These are phyloP conservation scores for Podarcis raffonei DNA, from an alignment of 2,113 vertebrate species.

Conservation along the genomic window DNA sequence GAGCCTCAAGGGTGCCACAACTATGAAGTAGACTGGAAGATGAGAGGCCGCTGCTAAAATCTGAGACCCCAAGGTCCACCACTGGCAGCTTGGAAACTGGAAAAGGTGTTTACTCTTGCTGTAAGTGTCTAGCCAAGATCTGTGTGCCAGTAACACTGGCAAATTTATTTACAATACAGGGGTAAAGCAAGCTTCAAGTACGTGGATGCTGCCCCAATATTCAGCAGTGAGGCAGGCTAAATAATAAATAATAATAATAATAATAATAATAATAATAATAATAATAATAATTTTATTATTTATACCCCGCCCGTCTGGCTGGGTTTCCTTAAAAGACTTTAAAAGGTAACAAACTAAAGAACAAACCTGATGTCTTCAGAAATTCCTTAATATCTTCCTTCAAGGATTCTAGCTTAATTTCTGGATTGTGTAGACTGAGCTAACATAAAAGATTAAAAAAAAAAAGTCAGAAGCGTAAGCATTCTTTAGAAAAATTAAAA, in stretches of 20 bases:
- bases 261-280: too few relatives aligned
- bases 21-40: too few relatives aligned
- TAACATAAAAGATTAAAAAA: conserved; percentile 55
- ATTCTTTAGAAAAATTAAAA: not conserved
- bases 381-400: conserved; percentile 93
- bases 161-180: not conserved
- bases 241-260: not conserved
- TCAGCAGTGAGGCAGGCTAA: not conserved
- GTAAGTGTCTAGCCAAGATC: not conserved
- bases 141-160: not conserved
- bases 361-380: conserved; percentile 89
- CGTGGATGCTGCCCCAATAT: too few relatives aligned
- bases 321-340: not conserved
- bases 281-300: too few relatives aligned
- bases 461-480: conserved; percentile 32
- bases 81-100: not conserved
- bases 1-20: too few relatives aligned
- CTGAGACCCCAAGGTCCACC: too few relatives aligned
- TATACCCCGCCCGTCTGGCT: too few relatives aligned
- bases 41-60: too few relatives aligned
- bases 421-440: conserved; percentile 91
- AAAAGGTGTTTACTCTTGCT: not conserved
- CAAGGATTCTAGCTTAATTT: conserved; percentile 90
- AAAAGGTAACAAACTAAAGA: not conserved
- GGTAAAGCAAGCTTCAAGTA: not conserved